Base-by-base conservation (phyloP, 2,113 vertebrate species). In the Albula goreensis region DNA sequence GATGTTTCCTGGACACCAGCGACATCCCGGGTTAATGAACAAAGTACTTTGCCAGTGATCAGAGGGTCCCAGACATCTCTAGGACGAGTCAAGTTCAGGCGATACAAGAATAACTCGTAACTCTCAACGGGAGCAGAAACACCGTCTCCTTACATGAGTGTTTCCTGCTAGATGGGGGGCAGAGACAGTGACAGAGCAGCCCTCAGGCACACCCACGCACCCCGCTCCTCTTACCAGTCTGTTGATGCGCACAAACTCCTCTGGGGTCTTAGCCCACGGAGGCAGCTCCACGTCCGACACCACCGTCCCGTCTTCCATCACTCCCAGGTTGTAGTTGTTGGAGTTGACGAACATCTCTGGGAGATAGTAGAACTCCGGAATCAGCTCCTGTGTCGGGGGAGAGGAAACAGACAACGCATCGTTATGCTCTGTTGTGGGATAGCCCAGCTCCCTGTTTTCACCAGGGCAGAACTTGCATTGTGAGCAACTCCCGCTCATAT, bases 281-380 rank as follows among this genome's bases (percentile, higher is more conserved):
- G 98, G 98, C 94, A 99, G 97, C 94, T 99, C 97, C 89, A 99
- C 97, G 91, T 99, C 97, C 87, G 97, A 98, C 83, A 99, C 98
- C 50, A 97, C 95, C 17, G 96, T 96, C 86, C 97, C 95, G 82
- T 99, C 98, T 93, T 99, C 98, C 98, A 98, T 99, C 94, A 99
- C 97, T 86, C 98, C 98, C 92, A 99, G 96, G 91, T 95, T 99
- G 93, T 99, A 99, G 92, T 95, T 94, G 95, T 98, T 99, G 92
- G 95, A 92, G 90, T 99, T 99, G 93, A 98, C 96, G 94, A 99
- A 99, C 97, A 99, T 99, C 95, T 99, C 98, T 78, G 98, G 97
- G 87, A 99, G 97, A 93, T 98, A 99, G 95, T 96, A 99, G 95
- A 99, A 99, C 96, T 99, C 98, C 88, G 98, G 98, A 88, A 99